Base-by-base conservation (phyloP, 1,140 invertebrate genomes). In the Eumaeus atala region DNA sequence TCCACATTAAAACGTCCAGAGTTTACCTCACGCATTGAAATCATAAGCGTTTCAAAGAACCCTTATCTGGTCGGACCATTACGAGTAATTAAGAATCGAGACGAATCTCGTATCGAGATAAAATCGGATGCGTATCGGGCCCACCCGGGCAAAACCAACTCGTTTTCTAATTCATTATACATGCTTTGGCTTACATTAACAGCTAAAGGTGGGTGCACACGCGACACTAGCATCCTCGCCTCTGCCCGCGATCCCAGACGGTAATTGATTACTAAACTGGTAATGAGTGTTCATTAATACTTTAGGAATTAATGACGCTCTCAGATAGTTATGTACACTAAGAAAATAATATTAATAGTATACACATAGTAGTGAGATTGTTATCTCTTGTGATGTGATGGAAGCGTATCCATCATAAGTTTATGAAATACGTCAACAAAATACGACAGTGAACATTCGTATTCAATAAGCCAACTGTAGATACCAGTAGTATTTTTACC, bases 31-130 rank as follows among this genome's bases (percentile, higher is more conserved):
- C 79, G 72, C 82, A 73, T 78, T 70, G 76, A 81, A 85, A 81
- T 85, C 82, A 85, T 85, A 85, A 83, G 74, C 82, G 82, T 85
- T 85, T 85, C 82, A 79, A 83, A 81, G 81, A 84, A 84, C 56
- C 55, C 70, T 70, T 72, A 76, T 72, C 72, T 67, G 47, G 67
- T 64, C 18, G 54, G 51, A 51, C 71, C 78, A 84, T 84, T 81
- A 81, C 78, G 70, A 68, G 77, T 78, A 84, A 84, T 84, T 84
- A 84, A 84, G 64, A 77, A 83, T 81, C 72, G 58, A 66, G 61
- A 53, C 68, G 70, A 71, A 77, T 79, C 76, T 79, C 63, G 66
- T 67, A 74, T 73, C 65, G 65, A 84, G 80, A 84, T 84, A 72
- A 64, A 66, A 81, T 81, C 77, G 66, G 67, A 77, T 74, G 66